Evolutionary conservation across 2,113 vertebrate genomes (phyloP).

Genomic region (Petaurus breviceps): DNA sequence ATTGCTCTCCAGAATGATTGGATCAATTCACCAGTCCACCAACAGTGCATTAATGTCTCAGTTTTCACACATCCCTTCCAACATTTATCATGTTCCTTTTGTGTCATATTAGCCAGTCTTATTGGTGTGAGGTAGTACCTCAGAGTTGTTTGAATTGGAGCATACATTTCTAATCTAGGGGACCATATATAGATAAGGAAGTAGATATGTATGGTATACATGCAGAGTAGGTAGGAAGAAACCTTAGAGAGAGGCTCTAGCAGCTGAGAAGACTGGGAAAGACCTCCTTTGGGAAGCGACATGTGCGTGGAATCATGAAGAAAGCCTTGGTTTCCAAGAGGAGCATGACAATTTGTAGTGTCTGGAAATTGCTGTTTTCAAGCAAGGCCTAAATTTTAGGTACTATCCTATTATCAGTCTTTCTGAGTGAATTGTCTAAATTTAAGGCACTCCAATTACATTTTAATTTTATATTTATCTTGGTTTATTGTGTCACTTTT

Average conservation of each 20-base stretch:
- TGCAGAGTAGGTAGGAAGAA: not conserved
- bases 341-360: conserved; percentile 26
- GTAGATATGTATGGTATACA: not conserved
- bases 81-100: no score
- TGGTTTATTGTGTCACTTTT: conserved; percentile 39
- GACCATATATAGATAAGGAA: not conserved
- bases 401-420: not conserved
- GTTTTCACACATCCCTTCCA: no score
- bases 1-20: no score
- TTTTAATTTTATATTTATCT: conserved; percentile 51
- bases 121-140: no score
- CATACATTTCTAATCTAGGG: not conserved
- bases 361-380: conserved; percentile 3
- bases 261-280: not conserved
- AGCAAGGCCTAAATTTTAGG: conserved; percentile 7
- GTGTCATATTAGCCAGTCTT: no score
- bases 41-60: no score
- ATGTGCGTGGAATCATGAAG: not conserved
- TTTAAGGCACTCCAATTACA: conserved; percentile 24
- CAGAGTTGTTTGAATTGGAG: not conserved
- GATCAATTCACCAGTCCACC: no score
- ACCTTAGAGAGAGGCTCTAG: not conserved
- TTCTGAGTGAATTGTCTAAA: conserved; percentile 26
- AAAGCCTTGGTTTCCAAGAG: conserved; percentile 42
- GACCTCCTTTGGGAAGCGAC: not conserved